Base-by-base conservation (phyloP, 2,888 invertebrate species). In the Blastobasis lacticolella region DNA sequence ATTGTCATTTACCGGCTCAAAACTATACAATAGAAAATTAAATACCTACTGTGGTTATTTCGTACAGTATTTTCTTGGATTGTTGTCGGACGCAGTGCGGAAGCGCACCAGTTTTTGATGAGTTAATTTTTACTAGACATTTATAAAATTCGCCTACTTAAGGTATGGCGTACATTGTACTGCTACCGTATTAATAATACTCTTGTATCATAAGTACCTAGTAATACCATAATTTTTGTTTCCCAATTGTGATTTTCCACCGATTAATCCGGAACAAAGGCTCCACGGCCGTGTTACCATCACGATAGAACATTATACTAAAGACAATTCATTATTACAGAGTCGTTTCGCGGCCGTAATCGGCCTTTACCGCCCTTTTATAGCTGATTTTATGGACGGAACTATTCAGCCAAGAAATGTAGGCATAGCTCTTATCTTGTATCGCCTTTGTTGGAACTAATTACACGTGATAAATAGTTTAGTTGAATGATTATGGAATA, bases 301-400 rank as follows among this genome's bases (percentile, higher is more conserved):
- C 78, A 78, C 77, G 80, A 78, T 75, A 69, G 61, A 66, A 69
- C 77, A 79, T 83, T 85, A 83, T 79, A 80, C 85, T 84, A 81
- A 84, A 87, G 86, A 88, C 87, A 82, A 88, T 88, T 88, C 86
- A 85, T 89, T 88, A 88, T 88, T 87, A 85, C 79, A 80, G 80
- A 74, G 78, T 83, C 78, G 81, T 88, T 87, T 78, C 70, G 64
- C 66, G 72, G 74, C 78, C 73, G 78, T 89, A 88, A 89, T 87
- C 83, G 85, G 67, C 78, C 74, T 81, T 88, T 88, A 88, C 83
- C 87, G 86, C 86, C 84, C 86, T 88, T 88, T 89, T 89, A 88
- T 88, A 83, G 88, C 81, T 57, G 71, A 76, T 87, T 88, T 88
- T 88, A 89, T 82, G 87, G 83, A 71, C 73, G 64, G 75, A 88